Conservation (phyloP, 2,888 invertebrate species). For the Yponomeuta evonymella region DNA sequence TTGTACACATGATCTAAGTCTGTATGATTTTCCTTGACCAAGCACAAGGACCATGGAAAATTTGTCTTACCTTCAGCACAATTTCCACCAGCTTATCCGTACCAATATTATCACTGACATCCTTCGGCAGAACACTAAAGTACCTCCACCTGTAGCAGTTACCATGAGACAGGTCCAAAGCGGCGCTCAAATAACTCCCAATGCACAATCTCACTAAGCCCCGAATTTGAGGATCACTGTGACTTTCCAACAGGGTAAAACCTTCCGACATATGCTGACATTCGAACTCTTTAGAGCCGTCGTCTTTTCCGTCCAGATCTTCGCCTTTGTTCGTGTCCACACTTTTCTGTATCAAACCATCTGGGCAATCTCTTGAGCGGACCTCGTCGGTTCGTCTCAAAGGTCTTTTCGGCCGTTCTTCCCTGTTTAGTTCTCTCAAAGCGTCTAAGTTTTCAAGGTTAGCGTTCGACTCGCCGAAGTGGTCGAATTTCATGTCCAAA, state of each 20-base stretch:
- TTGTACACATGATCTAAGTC: no score
- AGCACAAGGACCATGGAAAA: not conserved
- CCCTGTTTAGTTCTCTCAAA: slow-evolving; percentile 29
- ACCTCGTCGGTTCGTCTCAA: slow-evolving; percentile 44
- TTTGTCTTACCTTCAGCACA: slow-evolving; percentile 69
- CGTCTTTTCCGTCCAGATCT: not conserved
- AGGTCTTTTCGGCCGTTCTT: slow-evolving; percentile 33
- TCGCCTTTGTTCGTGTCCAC: not conserved
- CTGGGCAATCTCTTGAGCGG: slow-evolving; percentile 36
- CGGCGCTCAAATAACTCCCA: slow-evolving; percentile 79
- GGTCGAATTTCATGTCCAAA: slow-evolving; percentile 79
- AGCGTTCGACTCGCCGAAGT: slow-evolving; percentile 73
- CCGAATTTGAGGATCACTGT: slow-evolving; percentile 88
- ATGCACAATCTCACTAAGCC: slow-evolving; percentile 82
- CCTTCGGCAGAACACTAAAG: slow-evolving; percentile 48
- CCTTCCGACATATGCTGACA: slow-evolving; percentile 82
- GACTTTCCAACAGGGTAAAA: slow-evolving; percentile 78
- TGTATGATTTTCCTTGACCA: no score
- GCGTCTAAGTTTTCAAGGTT: slow-evolving; percentile 51
- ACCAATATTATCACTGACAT: slow-evolving; percentile 50
- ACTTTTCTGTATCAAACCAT: slow-evolving; percentile 20
- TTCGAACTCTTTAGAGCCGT: slow-evolving; percentile 39
- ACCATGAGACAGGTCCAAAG: slow-evolving; percentile 73
- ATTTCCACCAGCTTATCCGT: slow-evolving; percentile 70
- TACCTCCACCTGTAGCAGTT: slow-evolving; percentile 71